Evolutionary conservation across 2,113 vertebrate genomes (phyloP), one percentile per base, ranked within the genome.

Genomic region (Cathartes aura): DNA sequence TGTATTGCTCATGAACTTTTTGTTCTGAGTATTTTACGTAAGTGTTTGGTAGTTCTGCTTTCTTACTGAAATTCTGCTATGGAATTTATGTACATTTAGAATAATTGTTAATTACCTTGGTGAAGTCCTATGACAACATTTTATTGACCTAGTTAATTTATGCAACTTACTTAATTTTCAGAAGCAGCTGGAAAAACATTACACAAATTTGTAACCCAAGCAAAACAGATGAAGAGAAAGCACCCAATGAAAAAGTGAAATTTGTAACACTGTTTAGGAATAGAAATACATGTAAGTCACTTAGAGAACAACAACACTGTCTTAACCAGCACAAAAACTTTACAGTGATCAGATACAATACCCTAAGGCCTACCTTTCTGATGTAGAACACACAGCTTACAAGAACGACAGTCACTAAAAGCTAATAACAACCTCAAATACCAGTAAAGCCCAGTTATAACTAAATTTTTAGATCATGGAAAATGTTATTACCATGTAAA

Each of bases 391-490:
- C 9, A 26, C 7, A 68, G 14, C 5, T 75, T 68, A 62, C 62
- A 32, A 43, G 56, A 72, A 27, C 2, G 5, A 13, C 22, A 16
- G 43, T 14, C 12, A 52, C 32, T 58, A 60, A 32, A 59, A 59
- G 32, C 7, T 78, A 62, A 12, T 71, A 96, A 88, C 75, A 95
- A 88, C 81, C 72, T 92, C 22, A 29, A 94, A 93, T 79, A 95
- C 78, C 42, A 55, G 59, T 90, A 93, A 98, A 97, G 75, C 89
- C 14, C 84, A 97, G 86, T 94, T 90, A 59, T 95, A 91, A 92
- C 87, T 97, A 90, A 94, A 94, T 91, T 91, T 88, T 91, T 95
- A 93, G 84, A 32, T 38, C 6, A 48, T 29, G 45, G 34, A 71
- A 89, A 71, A 47, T 36, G 8, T 32, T 67, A 36, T 66, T 68